phyloP scores from a whole-genome alignment of 2,797 vertebrate species.

The Halcyon leucocephala region DNA sequence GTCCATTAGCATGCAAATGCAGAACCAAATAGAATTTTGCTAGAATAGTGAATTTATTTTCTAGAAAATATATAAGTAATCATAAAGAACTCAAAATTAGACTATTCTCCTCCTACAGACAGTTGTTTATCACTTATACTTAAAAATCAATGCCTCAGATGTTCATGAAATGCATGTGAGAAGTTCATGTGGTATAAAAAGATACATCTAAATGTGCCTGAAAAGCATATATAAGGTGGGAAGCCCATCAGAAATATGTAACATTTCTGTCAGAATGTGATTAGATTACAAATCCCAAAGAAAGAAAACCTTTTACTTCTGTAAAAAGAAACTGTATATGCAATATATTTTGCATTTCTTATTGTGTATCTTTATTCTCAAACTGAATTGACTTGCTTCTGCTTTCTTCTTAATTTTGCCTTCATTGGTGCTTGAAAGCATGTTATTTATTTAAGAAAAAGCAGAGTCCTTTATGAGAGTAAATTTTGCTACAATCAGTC shows the following conservation, averaged over 20 bases:
- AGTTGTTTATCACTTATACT: neutral
- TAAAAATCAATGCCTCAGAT: neutral
- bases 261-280: neutral
- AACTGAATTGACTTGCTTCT: neutral
- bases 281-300: neutral
- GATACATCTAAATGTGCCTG: neutral
- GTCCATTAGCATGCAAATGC: conserved; percentile 38
- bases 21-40: conserved; percentile 16
- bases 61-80: neutral
- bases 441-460: conserved; percentile 10
- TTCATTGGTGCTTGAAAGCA: neutral
- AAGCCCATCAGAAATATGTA: neutral
- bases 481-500: conserved; percentile 16
- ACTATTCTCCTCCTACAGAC: neutral
- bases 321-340: neutral
- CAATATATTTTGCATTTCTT: neutral
- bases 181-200: neutral
- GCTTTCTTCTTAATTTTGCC: conserved; percentile 12
- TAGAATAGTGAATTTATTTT: neutral
- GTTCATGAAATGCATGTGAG: neutral
- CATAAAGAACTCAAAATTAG: conserved; percentile 43
- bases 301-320: neutral
- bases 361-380: neutral
- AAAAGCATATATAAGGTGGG: neutral
- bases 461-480: neutral